These are phyloP conservation scores for Mamestra brassicae DNA, from an alignment of 2,888 invertebrate species.

Conservation along the genomic window DNA sequence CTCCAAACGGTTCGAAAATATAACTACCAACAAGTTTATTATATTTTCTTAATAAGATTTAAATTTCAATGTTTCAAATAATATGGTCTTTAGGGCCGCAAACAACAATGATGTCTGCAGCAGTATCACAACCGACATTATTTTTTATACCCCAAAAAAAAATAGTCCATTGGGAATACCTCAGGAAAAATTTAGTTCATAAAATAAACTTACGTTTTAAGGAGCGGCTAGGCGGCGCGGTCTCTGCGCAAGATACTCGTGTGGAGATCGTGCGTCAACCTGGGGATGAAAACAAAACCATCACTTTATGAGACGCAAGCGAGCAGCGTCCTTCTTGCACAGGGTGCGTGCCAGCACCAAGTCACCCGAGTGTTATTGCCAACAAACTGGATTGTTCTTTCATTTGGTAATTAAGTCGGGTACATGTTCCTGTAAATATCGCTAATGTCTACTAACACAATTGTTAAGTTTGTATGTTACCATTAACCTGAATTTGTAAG, in stretches of 20 bases:
- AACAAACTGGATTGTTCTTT: too few species aligned
- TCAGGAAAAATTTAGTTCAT: not conserved
- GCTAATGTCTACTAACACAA: too few species aligned
- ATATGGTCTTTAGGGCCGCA: not conserved
- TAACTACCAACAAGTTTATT: too few species aligned
- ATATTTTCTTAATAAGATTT: too few species aligned
- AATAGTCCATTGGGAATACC: not conserved
- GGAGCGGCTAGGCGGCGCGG: constrained; percentile 84
- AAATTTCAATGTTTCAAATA: not conserved
- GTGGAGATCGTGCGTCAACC: constrained; percentile 75
- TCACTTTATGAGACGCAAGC: not conserved
- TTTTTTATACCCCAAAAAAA: not conserved
- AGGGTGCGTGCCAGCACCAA: too few species aligned
- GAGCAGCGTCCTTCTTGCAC: too few species aligned
- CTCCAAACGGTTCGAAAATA: too few species aligned
- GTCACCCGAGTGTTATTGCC: too few species aligned
- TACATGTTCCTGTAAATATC: too few species aligned
- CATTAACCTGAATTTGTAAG: too few species aligned
- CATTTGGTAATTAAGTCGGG: too few species aligned
- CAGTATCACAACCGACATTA: not conserved
- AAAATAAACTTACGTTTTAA: constrained; percentile 75
- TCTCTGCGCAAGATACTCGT: constrained; percentile 63
- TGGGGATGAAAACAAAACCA: constrained; percentile 67
- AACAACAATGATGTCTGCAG: not conserved
- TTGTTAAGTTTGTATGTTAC: too few species aligned